Evolutionary conservation across 2,888 invertebrate genomes (phyloP), one percentile per base, ranked within the genome.

Genomic region (Vanessa cardui): DNA sequence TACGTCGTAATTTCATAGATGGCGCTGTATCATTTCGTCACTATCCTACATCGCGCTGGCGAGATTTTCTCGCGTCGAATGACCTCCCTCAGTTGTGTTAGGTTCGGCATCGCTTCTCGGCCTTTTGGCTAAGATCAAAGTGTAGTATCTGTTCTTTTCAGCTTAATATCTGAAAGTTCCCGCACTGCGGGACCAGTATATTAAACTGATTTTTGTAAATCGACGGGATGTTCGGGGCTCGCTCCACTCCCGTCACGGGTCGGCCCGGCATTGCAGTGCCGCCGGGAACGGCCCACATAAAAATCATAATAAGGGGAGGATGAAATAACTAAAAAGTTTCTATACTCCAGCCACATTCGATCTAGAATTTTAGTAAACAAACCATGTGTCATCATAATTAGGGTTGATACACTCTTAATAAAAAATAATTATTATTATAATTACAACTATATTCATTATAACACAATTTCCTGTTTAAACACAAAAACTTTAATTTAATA

Each of bases 91-190:
- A 26, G 26, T 26, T 26, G 26, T 26, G 26, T 1, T 26, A 26
- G 26, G 26, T 3, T 26, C 4, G 26, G 26, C 5, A 26, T 26
- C 26, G 26, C 72, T 73, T 71, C 72, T 73, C 73, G 73, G 73
- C 72, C 73, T 73, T 72, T 70, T 73, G 71, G 71, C 71, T 73
- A 71, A 72, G 73, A 70, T 71, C 26, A 26, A 26, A 26, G 26
- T 26, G 26, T 26, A 33, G 7, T 9, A 33, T 33, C 33, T 33
- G 33, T 33, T 33, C 33, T 33, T 33, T 33, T 33, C 72, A 73
- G 72, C 72, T 76, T 76, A 76, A 73, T 74, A 76, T 47, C 47
- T 47, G 18, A 18, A 47, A 47, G 47, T 47, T 47, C 47, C 47
- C 47, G 47, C 47, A 47, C 47, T 47, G 18, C 47, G 47, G 47